These are phyloP conservation scores for Pterobdella sp. DNA, from an alignment of 2,888 invertebrate genomes.

Conservation along the genomic window DNA sequence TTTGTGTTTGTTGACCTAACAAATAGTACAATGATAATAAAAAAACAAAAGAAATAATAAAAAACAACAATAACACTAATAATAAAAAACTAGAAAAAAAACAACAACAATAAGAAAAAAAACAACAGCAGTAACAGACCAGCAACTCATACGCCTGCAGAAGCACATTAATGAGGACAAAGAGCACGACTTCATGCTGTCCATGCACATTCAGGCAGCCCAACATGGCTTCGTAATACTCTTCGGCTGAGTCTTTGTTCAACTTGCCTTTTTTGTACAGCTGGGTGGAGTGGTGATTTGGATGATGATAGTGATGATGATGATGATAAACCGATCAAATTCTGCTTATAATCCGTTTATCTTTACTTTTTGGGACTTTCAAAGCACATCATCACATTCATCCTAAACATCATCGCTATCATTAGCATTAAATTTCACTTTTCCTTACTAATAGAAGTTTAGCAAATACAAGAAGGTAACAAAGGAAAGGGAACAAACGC, in stretches of 20 bases:
- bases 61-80: no score
- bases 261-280: slow-evolving; percentile 61
- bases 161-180: slow-evolving; percentile 68
- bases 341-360: slow-evolving; percentile 4
- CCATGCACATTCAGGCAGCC: slow-evolving; percentile 77
- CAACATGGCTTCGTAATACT: slow-evolving; percentile 69
- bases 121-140: slow-evolving; percentile 38
- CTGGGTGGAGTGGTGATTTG: no score
- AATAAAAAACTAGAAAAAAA: not conserved
- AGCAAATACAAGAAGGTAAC: no score
- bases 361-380: not conserved
- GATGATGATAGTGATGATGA: no score
- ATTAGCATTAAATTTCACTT: no score
- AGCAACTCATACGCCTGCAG: slow-evolving; percentile 73
- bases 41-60: not conserved
- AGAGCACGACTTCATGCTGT: slow-evolving; percentile 80
- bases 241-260: slow-evolving; percentile 60
- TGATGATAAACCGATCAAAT: not conserved
- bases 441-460: no score
- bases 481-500: no score
- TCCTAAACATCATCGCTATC: no score
- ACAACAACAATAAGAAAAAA: not conserved
- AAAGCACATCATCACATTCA: no score
- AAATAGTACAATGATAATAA: no score
- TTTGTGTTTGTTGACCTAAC: no score